These are phyloP conservation scores for Laticauda laticaudata DNA, from an alignment of 2,113 vertebrate genomes.

Conservation along the genomic window DNA sequence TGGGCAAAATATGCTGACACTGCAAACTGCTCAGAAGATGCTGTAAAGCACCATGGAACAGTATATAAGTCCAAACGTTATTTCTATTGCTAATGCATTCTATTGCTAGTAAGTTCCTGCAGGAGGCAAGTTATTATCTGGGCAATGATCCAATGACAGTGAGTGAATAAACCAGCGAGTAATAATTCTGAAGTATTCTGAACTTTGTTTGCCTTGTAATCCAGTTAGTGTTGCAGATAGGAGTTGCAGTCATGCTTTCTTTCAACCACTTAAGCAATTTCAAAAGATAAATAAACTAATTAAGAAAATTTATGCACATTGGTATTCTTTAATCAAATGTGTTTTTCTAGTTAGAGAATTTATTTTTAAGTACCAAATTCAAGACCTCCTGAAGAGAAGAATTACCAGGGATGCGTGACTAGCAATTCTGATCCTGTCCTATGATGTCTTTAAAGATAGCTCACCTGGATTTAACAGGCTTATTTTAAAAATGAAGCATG, in stretches of 20 bases:
- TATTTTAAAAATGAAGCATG: conserved; percentile 20
- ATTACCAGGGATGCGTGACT: not conserved
- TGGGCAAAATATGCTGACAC: not conserved
- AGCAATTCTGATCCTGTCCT: conserved; percentile 23
- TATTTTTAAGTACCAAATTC: conserved; percentile 18
- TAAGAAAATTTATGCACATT: conserved; percentile 24
- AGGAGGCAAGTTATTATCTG: not conserved
- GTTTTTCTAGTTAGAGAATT: conserved; percentile 13
- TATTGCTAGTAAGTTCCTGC: not conserved
- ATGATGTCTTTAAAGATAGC: not conserved
- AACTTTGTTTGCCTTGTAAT: not conserved
- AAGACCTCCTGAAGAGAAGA: conserved; percentile 3
- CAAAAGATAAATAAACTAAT: conserved; percentile 37
- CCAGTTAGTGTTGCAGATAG: conserved; percentile 8
- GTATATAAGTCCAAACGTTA: not conserved
- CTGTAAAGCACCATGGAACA: not conserved
- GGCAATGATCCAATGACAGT: not conserved
- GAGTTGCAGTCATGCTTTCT: conserved; percentile 9
- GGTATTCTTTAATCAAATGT: conserved; percentile 28
- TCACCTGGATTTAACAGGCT: conserved; percentile 20
- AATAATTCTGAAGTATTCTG: conserved; percentile 11
- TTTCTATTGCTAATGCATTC: not conserved
- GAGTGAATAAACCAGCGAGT: not conserved
- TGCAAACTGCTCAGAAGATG: not conserved
- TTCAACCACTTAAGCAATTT: conserved; percentile 31